A percentile compares a stretch with the other conserved stretches of the same genome.
These are phyloP conservation scores for Argyrosomus regius DNA, from an alignment of 2,797 vertebrate species.

Conservation along the genomic window DNA sequence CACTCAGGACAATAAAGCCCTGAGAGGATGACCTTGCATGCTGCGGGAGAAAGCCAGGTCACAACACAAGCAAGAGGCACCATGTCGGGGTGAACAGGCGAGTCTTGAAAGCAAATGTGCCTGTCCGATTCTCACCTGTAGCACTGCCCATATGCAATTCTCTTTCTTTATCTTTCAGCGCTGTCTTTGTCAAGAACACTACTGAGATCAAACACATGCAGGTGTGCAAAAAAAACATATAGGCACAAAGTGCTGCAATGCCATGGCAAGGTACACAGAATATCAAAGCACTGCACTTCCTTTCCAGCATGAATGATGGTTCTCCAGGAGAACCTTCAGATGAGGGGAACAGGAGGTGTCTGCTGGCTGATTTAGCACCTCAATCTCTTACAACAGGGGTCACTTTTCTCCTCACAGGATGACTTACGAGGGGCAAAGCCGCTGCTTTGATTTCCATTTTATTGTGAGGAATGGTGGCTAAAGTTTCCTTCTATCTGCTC, in stretches of 20 bases:
- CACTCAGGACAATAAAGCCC: constrained; percentile 27
- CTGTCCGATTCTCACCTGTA: neutral
- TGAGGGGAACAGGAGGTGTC: constrained; percentile 67
- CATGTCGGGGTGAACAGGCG: neutral
- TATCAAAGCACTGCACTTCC: constrained; percentile 63
- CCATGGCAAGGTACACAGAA: constrained; percentile 41
- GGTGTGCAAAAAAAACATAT: constrained; percentile 17
- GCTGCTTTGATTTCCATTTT: constrained; percentile 76
- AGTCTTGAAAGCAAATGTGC: constrained; percentile 2
- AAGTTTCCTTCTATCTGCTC: constrained; percentile 46
- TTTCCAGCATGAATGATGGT: constrained; percentile 76
- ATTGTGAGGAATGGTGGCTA: constrained; percentile 64
- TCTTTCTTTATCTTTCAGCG: constrained; percentile 33
- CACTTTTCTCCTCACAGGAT: constrained; percentile 59
- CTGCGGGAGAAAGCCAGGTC: constrained; percentile 4
- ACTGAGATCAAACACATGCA: constrained; percentile 56
- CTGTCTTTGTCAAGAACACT: constrained; percentile 15
- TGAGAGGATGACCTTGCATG: constrained; percentile 29
- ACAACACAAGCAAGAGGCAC: neutral
- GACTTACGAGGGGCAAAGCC: constrained; percentile 70
- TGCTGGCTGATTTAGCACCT: constrained; percentile 80
- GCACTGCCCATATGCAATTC: constrained; percentile 43
- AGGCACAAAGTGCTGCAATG: constrained; percentile 4
- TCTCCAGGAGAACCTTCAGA: constrained; percentile 67
- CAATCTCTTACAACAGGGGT: constrained; percentile 68